Conservation (phyloP, 2,113 vertebrate genomes). For the Hymenochirus boettgeri region DNA sequence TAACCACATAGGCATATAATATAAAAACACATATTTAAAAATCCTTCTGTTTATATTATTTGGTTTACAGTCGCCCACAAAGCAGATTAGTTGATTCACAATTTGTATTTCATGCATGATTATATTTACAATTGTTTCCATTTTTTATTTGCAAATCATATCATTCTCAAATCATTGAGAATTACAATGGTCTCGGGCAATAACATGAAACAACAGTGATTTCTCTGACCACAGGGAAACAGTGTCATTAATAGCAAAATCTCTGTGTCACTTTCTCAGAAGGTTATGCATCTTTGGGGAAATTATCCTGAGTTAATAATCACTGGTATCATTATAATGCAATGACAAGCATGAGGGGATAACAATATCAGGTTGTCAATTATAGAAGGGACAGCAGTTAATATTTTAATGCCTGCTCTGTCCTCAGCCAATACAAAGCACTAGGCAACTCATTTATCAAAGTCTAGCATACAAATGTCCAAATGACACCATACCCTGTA, state of each 20-base stretch:
- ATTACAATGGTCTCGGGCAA: too few species aligned
- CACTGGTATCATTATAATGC: conserved; percentile 36
- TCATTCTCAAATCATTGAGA: too few species aligned
- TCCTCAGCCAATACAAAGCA: conserved; percentile 36
- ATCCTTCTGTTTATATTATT: too few species aligned
- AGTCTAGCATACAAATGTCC: conserved; percentile 9
- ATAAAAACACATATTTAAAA: too few species aligned
- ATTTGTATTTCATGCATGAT: too few species aligned
- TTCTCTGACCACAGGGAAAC: too few species aligned
- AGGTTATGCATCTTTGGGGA: conserved; percentile 34
- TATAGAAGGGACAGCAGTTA: conserved; percentile 37
- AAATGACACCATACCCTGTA: conserved; percentile 7
- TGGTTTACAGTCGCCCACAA: too few species aligned
- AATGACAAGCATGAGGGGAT: conserved; percentile 41
- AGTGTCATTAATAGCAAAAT: conserved; percentile 8
- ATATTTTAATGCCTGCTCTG: conserved; percentile 35
- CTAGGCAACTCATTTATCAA: conserved; percentile 40
- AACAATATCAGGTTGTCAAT: conserved; percentile 41
- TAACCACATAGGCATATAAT: too few species aligned
- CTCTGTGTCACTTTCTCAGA: conserved; percentile 18
- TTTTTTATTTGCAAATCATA: too few species aligned
- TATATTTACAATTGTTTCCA: too few species aligned
- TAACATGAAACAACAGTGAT: too few species aligned
- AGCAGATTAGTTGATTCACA: too few species aligned
- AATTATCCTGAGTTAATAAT: conserved; percentile 35